Evolutionary conservation across 2,888 invertebrate genomes (phyloP).

Genomic region (Diadromus collaris): DNA sequence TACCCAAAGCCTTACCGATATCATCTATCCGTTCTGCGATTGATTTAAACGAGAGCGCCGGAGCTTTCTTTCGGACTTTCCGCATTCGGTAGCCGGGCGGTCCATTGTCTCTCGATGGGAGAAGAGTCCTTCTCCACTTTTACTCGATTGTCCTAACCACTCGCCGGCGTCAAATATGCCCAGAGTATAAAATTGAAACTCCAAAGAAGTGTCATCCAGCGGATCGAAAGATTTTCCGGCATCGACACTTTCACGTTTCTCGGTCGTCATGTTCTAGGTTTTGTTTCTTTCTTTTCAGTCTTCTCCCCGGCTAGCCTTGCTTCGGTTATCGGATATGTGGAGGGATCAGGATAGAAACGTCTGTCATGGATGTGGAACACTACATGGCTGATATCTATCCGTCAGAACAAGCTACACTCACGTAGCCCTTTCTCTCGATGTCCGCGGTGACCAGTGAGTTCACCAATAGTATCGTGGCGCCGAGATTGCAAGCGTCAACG

Average conservation of each 20-base stretch:
- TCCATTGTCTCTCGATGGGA: conserved; percentile 37
- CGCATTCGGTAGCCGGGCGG: conserved; percentile 8
- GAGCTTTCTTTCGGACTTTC: conserved; percentile 31
- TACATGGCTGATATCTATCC: conserved; percentile 23
- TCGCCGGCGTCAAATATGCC: conserved; percentile 19
- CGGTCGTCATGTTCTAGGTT: conserved; percentile 17
- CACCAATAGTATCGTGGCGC: conserved; percentile 17
- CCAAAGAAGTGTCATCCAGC: conserved; percentile 15
- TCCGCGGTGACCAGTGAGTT: conserved; percentile 19
- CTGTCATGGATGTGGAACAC: neutral
- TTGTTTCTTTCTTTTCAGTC: conserved; percentile 11
- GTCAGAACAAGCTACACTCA: conserved; percentile 9
- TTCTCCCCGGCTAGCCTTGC: neutral
- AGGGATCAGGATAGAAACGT: neutral
- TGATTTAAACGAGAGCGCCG: conserved; percentile 37
- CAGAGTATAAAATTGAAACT: conserved; percentile 37
- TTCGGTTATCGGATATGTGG: neutral
- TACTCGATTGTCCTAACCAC: conserved; percentile 17
- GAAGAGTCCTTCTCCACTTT: conserved; percentile 37
- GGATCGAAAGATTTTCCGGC: conserved; percentile 3
- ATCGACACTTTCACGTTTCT: conserved; percentile 28
- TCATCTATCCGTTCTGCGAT: conserved; percentile 30
- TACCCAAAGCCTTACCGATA: conserved; percentile 26
- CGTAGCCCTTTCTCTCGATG: neutral
- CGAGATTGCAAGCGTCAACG: conserved; percentile 11